Evolutionary conservation across 2,888 invertebrate genomes (phyloP), one percentile per base, ranked within the genome.

Genomic region (Ormyrus thymus): DNA sequence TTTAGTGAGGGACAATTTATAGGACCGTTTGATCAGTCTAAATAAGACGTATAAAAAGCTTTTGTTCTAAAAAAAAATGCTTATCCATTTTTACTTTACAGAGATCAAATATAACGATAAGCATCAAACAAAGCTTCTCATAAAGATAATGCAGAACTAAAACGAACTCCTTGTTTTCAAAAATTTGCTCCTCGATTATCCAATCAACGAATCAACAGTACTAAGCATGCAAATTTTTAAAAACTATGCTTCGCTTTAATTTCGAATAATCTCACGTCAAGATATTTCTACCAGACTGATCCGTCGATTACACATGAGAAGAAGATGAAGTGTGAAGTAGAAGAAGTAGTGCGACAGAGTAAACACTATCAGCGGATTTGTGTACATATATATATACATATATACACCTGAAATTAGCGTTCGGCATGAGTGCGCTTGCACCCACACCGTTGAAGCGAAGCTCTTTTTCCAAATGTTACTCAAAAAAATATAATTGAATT

Each of bases 271-370:
- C 29, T 29, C 29, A 29, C 29, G 29, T 29, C 29, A 29, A 29
- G 29, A 29, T 29, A 5, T 61, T 9, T 11, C 48, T 43, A 6
- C 58, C 76, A 80, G 50, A 73, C 66, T 64, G 59, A 58, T 48
- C 71, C 46, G 48, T 1, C 70, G 68, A 66, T 78, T 53, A 56
- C 43, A 68, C n/a, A 59, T 68, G 11, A 68, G 62, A 72, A 78
- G 65, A 70, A 73, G 64, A 74, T 70, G 48, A 59, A 56, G 62
- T 64, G 61, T 64, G 65, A 61, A 66, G 29, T 29, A 53, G 59
- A 70, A 76, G 76, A 76, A 74, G 46, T 73, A 56, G 65, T 77
- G 73, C 65, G 72, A 74, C 61, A 74, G 64, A 69, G 15, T 58
- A 65, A 46, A 73, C 15, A 66, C 10, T 58, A 45, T 72, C 50